Conservation (phyloP, 2,113 vertebrate genomes). For the Dendropsophus ebraccatus region DNA sequence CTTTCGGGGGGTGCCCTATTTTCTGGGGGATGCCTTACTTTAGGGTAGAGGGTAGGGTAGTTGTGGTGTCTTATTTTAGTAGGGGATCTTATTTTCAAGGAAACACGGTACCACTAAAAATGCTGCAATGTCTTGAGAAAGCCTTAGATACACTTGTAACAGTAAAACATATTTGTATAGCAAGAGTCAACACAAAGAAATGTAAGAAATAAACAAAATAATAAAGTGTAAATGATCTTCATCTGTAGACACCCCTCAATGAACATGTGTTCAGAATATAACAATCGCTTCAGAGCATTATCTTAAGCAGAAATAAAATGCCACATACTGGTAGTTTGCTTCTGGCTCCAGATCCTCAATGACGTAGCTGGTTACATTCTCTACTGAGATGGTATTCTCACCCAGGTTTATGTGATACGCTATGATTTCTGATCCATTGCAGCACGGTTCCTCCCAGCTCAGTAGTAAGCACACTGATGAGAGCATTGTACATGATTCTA, state of each 20-base stretch:
- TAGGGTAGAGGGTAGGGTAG: no score
- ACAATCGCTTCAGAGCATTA: no score
- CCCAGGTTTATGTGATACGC: constrained; percentile 88
- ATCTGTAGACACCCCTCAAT: background rate
- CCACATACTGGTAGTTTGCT: constrained; percentile 88
- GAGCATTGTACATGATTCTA: constrained; percentile 70
- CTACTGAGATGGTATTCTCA: constrained; percentile 78
- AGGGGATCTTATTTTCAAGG: no score
- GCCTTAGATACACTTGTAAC: no score
- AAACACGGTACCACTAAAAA: no score
- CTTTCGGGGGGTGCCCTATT: no score
- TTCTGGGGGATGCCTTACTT: no score
- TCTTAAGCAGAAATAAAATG: background rate
- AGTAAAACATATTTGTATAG: background rate
- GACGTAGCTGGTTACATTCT: constrained; percentile 76
- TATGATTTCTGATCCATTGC: constrained; percentile 88
- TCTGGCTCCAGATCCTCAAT: constrained; percentile 87
- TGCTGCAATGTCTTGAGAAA: background rate
- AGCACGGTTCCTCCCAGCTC: constrained; percentile 92
- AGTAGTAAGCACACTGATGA: constrained; percentile 89
- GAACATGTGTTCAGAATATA: background rate
- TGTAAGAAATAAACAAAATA: background rate
- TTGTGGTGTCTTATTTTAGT: no score
- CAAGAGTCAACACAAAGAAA: background rate
- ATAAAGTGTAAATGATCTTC: background rate